A percentile compares a stretch with the other conserved stretches of the same genome.
These are phyloP conservation scores for Thamnophis sirtalis DNA, from an alignment of 2,113 vertebrate species.

Conservation along the genomic window DNA sequence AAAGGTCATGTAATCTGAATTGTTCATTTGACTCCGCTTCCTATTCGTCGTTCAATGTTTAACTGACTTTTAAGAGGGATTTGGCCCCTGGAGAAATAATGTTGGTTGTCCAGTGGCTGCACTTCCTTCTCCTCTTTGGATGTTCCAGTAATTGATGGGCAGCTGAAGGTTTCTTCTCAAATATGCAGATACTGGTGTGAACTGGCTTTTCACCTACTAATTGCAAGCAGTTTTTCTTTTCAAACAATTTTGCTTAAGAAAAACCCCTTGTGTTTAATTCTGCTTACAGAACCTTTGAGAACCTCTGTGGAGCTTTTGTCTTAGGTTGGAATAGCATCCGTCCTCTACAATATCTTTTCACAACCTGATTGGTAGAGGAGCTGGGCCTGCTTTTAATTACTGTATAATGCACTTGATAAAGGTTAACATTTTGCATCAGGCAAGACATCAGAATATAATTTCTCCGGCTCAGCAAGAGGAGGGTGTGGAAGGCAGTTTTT, in stretches of 20 bases:
- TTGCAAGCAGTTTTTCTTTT: slow-evolving; percentile 55
- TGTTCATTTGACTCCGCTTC: slow-evolving; percentile 19
- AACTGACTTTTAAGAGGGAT: slow-evolving; percentile 26
- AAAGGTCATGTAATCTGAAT: neutral
- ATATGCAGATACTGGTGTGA: slow-evolving; percentile 24
- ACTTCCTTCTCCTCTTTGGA: slow-evolving; percentile 9
- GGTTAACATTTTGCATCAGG: slow-evolving; percentile 53
- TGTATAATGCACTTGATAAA: slow-evolving; percentile 58
- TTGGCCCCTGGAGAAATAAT: slow-evolving; percentile 14
- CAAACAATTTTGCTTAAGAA: slow-evolving; percentile 39
- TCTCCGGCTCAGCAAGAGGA: slow-evolving; percentile 33
- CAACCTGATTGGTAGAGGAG: slow-evolving; percentile 62
- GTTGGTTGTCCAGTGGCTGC: slow-evolving; percentile 44
- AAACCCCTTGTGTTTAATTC: slow-evolving; percentile 11
- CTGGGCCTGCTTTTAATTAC: slow-evolving; percentile 63
- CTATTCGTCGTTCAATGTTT: neutral
- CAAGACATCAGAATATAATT: slow-evolving; percentile 50
- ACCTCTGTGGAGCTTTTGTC: slow-evolving; percentile 54
- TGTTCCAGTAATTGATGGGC: slow-evolving; percentile 30
- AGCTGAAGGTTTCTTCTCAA: slow-evolving; percentile 42
- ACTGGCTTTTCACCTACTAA: slow-evolving; percentile 65
- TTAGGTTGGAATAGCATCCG: slow-evolving; percentile 54
- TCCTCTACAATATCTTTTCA: slow-evolving; percentile 58
- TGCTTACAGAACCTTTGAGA: slow-evolving; percentile 6
- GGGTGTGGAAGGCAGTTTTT: slow-evolving; percentile 30